A percentile compares a stretch with the other conserved stretches of the same genome.
Conservation (phyloP, 2,888 invertebrate species). For the Rhagonycha lutea region DNA sequence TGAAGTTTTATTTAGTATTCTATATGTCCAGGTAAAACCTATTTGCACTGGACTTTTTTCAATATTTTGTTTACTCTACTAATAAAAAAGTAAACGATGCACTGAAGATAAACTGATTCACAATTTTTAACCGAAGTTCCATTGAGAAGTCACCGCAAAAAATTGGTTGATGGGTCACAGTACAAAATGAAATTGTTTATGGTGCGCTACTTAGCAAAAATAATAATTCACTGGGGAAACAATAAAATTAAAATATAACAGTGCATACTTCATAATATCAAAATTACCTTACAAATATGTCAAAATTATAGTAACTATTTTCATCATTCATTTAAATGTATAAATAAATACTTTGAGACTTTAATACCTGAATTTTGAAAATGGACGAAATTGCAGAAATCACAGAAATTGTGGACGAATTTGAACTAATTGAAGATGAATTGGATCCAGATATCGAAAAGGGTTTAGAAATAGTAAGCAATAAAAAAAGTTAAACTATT, state of each 20-base stretch:
- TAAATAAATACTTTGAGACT: not conserved
- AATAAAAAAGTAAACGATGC: too few relatives aligned
- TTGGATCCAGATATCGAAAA: conserved; percentile 4
- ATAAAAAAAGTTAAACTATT: not conserved
- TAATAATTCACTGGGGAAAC: not conserved
- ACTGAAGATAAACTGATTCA: too few relatives aligned
- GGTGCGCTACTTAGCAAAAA: not conserved
- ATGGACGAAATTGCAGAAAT: conserved; percentile 10
- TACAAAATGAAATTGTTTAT: too few relatives aligned
- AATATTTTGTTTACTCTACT: too few relatives aligned
- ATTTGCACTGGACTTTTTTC: too few relatives aligned
- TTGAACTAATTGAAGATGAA: not conserved
- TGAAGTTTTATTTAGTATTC: too few relatives aligned
- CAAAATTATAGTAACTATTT: conserved; percentile 6
- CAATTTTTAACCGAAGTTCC: too few relatives aligned
- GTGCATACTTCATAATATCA: not conserved
- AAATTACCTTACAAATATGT: not conserved
- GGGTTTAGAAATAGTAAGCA: conserved; percentile 16
- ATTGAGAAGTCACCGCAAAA: too few relatives aligned
- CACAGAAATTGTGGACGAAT: not conserved
- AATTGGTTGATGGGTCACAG: too few relatives aligned
- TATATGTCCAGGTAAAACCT: too few relatives aligned
- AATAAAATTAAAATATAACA: not conserved
- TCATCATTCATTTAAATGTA: not conserved
- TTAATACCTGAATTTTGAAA: not conserved